phyloP scores from a whole-genome alignment of 2,888 invertebrate genomes.

The Ophonus ardosiacus region DNA sequence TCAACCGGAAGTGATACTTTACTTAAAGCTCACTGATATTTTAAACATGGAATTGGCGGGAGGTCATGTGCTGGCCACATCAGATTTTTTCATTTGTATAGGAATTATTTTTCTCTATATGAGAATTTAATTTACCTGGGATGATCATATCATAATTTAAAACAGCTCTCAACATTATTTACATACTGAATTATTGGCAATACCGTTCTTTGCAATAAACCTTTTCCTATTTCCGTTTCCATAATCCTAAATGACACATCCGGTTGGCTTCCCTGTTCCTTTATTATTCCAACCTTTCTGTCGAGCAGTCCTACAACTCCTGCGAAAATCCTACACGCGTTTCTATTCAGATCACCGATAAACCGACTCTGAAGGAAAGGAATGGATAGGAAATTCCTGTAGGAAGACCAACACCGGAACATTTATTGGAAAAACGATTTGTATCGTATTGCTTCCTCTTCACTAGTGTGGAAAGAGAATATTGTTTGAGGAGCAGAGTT shows the following conservation, averaged over 20 bases:
- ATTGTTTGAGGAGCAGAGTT: background rate
- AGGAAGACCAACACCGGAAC: conserved; percentile 3
- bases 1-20: too few species aligned
- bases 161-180: background rate
- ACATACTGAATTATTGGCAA: background rate
- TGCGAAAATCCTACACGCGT: conserved; percentile 13
- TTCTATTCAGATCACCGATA: conserved; percentile 56
- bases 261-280: background rate
- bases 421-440: conserved; percentile 61
- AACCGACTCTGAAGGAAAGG: conserved; percentile 24
- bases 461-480: background rate
- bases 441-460: conserved; percentile 51
- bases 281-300: background rate
- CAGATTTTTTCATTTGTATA: too few species aligned
- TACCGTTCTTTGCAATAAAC: background rate
- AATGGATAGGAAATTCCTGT: background rate
- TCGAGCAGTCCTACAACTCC: conserved; percentile 25
- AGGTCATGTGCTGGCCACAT: too few species aligned
- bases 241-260: background rate
- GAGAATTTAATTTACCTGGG: too few species aligned
- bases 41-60: too few species aligned
- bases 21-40: too few species aligned
- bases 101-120: too few species aligned
- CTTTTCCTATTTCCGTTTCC: background rate
- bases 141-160: background rate